Percentiles rank a stretch among this genome's conserved stretches.
Conservation (phyloP, 1,140 invertebrate species). For the Drosophila willistoni region DNA sequence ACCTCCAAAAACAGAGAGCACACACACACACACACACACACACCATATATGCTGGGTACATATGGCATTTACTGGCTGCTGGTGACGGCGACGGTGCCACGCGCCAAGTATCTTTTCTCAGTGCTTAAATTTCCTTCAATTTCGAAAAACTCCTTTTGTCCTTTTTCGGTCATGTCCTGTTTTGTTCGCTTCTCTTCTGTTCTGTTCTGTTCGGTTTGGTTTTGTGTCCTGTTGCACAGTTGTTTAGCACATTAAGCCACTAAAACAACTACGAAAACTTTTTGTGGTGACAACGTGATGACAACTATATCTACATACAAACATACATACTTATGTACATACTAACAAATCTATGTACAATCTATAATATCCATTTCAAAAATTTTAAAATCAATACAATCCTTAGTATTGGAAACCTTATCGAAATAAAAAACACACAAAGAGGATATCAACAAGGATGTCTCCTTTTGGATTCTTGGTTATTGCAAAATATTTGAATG, state of each 20-base stretch:
- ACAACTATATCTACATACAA: not conserved
- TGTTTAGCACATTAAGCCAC: conserved; percentile 77
- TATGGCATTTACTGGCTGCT: not conserved
- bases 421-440: no score
- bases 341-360: not conserved
- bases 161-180: conserved; percentile 7
- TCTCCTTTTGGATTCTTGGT: no score
- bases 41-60: not conserved
- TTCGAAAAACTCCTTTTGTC: conserved; percentile 17
- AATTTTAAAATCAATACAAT: no score
- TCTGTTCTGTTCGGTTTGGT: not conserved
- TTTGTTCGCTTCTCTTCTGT: conserved; percentile 33
- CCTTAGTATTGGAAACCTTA: no score
- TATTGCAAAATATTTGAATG: no score
- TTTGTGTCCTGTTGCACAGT: conserved; percentile 46
- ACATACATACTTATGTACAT: not conserved
- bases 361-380: no score
- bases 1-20: conserved; percentile 2
- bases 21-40: not conserved
- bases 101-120: conserved; percentile 37
- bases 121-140: conserved; percentile 63
- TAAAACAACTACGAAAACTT: conserved; percentile 53
- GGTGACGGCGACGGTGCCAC: not conserved
- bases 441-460: not conserved
- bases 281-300: not conserved